These are phyloP conservation scores for Scaptomyza tumidula DNA, from an alignment of 2,888 invertebrate species.

Conservation along the genomic window DNA sequence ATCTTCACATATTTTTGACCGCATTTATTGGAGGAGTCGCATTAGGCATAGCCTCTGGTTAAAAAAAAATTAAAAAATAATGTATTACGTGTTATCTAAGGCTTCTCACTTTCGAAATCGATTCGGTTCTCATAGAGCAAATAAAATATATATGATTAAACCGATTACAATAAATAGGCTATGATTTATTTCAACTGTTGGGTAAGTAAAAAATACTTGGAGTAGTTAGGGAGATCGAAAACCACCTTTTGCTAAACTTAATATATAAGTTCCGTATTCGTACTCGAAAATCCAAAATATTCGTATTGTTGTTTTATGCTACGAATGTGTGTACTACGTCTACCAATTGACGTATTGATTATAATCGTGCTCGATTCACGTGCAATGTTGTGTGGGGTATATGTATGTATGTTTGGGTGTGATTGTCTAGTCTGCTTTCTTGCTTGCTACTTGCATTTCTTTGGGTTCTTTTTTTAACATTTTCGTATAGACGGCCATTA, in stretches of 20 bases:
- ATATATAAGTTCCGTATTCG: no score
- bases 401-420: background rate
- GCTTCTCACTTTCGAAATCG: conserved; percentile 16
- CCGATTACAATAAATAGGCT: background rate
- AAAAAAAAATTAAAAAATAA: conserved; percentile 51
- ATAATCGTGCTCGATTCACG: background rate
- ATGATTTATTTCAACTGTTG: background rate
- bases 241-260: no score
- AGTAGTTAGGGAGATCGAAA: no score
- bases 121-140: conserved; percentile 15
- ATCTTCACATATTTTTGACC: conserved; percentile 91
- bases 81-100: conserved; percentile 33
- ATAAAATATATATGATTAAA: conserved; percentile 28
- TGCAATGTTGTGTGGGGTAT: background rate
- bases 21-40: conserved; percentile 93
- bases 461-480: conserved; percentile 19
- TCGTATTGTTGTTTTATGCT: background rate
- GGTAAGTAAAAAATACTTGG: background rate
- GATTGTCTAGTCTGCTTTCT: background rate
- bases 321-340: background rate
- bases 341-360: background rate
- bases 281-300: background rate
- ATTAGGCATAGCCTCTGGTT: conserved; percentile 86
- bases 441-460: conserved; percentile 24
- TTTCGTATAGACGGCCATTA: background rate